phyloP scores from a whole-genome alignment of 1,140 invertebrate species.

The Drosophila nannoptera region DNA sequence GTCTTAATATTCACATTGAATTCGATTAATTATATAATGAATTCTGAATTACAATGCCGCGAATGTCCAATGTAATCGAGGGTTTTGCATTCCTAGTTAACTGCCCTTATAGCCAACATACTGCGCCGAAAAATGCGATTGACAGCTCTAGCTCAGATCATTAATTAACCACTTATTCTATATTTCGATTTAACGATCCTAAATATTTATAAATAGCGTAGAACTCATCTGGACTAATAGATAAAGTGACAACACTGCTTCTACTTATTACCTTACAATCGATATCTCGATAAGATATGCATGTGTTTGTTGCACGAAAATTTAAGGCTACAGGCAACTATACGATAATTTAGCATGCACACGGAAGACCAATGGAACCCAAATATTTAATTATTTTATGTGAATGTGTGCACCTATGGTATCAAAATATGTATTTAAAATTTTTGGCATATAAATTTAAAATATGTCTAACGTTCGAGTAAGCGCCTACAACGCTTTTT shows the following conservation, averaged over 20 bases:
- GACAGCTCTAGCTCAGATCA: background rate
- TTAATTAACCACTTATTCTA: constrained; percentile 18
- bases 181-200: background rate
- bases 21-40: constrained; percentile 63
- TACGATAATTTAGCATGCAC: background rate
- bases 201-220: constrained; percentile 30
- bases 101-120: background rate
- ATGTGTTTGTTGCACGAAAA: background rate
- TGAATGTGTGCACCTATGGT: too few species aligned
- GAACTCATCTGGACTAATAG: constrained; percentile 11
- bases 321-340: constrained; percentile 1
- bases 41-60: constrained; percentile 45
- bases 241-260: constrained; percentile 29
- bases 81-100: constrained; percentile 16
- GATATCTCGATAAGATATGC: constrained; percentile 8
- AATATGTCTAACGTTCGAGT: too few species aligned
- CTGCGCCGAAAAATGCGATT: background rate
- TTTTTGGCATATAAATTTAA: too few species aligned
- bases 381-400: too few species aligned
- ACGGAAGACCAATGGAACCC: too few species aligned
- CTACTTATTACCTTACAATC: constrained; percentile 11
- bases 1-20: constrained; percentile 54
- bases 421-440: too few species aligned
- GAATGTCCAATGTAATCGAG: constrained; percentile 30
- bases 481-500: background rate